These are phyloP conservation scores for Pampus argenteus DNA, from an alignment of 2,797 vertebrate species.

Conservation along the genomic window DNA sequence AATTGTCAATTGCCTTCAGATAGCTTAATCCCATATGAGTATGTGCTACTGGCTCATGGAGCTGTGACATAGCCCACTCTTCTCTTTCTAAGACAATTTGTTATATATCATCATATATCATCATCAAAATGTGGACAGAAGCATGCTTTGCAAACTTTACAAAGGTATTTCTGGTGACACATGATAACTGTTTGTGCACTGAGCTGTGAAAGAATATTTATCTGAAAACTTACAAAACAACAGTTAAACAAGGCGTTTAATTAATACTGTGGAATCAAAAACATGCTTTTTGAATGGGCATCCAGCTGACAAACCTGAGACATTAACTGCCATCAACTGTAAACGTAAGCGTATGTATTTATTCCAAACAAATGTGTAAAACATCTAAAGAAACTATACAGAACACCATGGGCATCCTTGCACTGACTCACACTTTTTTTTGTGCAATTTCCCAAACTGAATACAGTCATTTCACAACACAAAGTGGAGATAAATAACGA, in stretches of 20 bases:
- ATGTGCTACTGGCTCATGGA: conserved; percentile 28
- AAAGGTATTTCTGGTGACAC: background rate
- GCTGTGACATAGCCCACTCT: conserved; percentile 20
- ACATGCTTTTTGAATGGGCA: conserved; percentile 10
- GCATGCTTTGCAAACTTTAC: conserved; percentile 13
- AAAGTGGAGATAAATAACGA: conserved; percentile 70
- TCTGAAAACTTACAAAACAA: background rate
- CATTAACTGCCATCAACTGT: conserved; percentile 5
- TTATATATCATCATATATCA: too few relatives aligned
- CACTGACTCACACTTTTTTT: conserved; percentile 1
- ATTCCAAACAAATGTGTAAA: background rate
- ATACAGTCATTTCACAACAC: conserved; percentile 45
- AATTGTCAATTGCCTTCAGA: conserved; percentile 18
- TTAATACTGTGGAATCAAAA: conserved; percentile 22
- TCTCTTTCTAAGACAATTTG: conserved; percentile 28
- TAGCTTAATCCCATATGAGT: conserved; percentile 16
- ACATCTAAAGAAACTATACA: conserved; percentile 18
- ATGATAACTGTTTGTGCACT: background rate
- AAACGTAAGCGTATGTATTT: conserved; percentile 36
- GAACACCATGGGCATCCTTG: conserved; percentile 25
- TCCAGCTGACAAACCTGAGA: conserved; percentile 31
- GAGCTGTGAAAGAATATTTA: background rate
- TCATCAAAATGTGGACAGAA: background rate
- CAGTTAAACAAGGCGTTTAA: background rate
- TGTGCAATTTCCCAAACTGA: conserved; percentile 55